Evolutionary conservation across 2,797 vertebrate genomes (phyloP).

Genomic region (Hipposideros larvatus): DNA sequence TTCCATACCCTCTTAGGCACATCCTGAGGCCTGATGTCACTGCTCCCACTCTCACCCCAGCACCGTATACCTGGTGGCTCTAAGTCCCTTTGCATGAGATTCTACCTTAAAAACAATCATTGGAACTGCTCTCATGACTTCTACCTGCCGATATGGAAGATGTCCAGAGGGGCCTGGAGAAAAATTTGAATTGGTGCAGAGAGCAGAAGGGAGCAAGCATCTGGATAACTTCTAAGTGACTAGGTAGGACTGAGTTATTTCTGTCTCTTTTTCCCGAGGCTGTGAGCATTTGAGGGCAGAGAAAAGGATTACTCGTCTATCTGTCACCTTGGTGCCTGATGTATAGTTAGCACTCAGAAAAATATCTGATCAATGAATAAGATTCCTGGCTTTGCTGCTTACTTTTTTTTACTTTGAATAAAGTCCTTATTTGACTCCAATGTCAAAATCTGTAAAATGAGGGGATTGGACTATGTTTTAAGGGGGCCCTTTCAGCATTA

Average conservation of each 20-base stretch:
- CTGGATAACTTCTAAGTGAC: not conserved
- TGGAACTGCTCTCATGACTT: not conserved
- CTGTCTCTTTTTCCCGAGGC: not conserved
- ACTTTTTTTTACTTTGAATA: constrained; percentile 3
- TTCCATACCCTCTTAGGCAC: not conserved
- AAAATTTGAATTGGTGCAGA: not conserved
- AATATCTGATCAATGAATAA: not conserved
- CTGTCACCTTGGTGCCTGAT: not conserved
- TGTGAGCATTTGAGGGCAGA: not conserved
- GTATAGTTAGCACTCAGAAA: not conserved
- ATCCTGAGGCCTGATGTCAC: not conserved
- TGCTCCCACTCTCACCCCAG: not conserved
- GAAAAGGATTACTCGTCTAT: not conserved
- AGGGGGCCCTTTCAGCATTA: not conserved
- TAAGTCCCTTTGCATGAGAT: not conserved
- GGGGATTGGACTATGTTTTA: not conserved
- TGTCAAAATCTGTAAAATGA: constrained; percentile 31
- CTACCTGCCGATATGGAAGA: not conserved
- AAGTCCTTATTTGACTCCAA: not conserved
- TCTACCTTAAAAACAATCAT: not conserved
- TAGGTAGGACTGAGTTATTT: not conserved
- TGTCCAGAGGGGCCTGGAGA: not conserved
- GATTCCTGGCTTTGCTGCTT: constrained; percentile 14
- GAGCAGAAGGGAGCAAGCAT: not conserved
- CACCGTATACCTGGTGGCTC: not conserved